Conservation (phyloP, 2,113 vertebrate species). For the Herpailurus yagouaroundi region DNA sequence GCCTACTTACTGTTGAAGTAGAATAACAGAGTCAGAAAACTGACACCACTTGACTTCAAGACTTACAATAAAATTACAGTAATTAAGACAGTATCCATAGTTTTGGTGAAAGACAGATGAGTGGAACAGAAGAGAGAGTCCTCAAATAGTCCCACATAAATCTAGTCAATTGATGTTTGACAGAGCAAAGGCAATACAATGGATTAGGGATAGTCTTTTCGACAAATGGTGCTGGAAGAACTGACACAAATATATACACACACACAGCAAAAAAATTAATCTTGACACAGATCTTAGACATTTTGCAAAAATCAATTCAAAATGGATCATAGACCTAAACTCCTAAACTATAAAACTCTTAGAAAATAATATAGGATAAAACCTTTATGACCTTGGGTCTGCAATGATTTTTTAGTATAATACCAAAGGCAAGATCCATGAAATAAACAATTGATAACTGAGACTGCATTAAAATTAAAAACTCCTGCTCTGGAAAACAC, state of each 20-base stretch:
- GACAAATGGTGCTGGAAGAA: background rate
- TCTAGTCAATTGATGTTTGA: background rate
- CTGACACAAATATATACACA: background rate
- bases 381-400: too few species aligned
- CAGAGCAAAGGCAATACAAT: background rate
- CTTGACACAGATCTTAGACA: background rate
- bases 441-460: too few species aligned
- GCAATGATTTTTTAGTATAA: too few species aligned
- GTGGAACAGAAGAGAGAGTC: background rate
- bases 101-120: background rate
- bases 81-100: background rate
- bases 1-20: background rate
- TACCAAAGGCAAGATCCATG: too few species aligned
- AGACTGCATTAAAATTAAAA: too few species aligned
- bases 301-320: too few species aligned
- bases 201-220: background rate
- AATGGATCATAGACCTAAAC: too few species aligned
- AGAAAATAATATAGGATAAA: too few species aligned
- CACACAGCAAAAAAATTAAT: background rate
- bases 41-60: background rate
- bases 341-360: too few species aligned
- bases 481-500: too few species aligned
- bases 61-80: background rate
- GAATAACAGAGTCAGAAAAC: background rate
- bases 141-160: background rate